Conservation (phyloP, 2,888 invertebrate species). For the Helobdella robusta region DNA sequence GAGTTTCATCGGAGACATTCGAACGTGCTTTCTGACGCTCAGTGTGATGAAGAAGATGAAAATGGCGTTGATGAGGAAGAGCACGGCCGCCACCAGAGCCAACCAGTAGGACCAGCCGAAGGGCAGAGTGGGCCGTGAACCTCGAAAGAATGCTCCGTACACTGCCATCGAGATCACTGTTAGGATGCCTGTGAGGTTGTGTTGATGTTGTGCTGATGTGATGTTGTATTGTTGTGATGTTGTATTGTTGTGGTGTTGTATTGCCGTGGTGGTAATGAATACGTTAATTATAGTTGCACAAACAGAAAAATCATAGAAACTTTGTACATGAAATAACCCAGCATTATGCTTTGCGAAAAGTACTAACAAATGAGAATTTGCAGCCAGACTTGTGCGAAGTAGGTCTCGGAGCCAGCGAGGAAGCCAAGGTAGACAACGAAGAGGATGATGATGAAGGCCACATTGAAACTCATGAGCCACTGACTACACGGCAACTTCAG, state of each 20-base stretch:
- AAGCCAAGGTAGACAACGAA: conserved; percentile 27
- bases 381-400: conserved; percentile 24
- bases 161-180: conserved; percentile 23
- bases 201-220: too few species aligned
- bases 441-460: conserved; percentile 26
- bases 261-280: background rate
- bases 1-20: conserved; percentile 29
- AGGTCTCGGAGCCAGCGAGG: conserved; percentile 26
- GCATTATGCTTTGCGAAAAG: background rate
- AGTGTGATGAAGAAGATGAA: conserved; percentile 22
- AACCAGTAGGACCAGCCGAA: conserved; percentile 30
- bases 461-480: conserved; percentile 29
- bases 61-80: conserved; percentile 27
- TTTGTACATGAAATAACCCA: too few species aligned
- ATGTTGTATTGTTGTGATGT: too few species aligned
- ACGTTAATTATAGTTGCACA: background rate
- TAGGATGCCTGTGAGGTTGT: conserved; percentile 22
- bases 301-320: background rate
- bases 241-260: too few species aligned
- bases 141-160: conserved; percentile 27
- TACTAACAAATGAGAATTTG: conserved; percentile 27
- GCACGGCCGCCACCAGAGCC: conserved; percentile 24
- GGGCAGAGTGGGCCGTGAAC: conserved; percentile 10
- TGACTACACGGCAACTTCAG: conserved; percentile 22
- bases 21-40: conserved; percentile 17